These are phyloP conservation scores for Trinectes maculatus DNA, from an alignment of 2,113 vertebrate species.

Conservation along the genomic window DNA sequence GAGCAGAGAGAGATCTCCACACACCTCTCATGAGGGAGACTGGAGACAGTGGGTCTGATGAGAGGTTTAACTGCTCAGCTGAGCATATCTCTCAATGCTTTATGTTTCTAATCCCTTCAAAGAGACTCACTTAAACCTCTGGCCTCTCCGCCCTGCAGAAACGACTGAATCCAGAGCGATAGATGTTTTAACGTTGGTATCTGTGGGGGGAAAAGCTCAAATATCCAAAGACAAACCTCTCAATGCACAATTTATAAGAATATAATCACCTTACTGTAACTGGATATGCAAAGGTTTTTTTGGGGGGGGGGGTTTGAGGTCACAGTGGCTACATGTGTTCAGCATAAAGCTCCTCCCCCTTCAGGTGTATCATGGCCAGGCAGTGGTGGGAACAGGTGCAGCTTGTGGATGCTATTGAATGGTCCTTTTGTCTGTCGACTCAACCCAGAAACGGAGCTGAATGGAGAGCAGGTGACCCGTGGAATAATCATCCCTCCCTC, in stretches of 20 bases:
- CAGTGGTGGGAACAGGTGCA: conserved; percentile 71
- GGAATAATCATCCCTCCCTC: background rate
- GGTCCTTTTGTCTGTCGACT: conserved; percentile 59
- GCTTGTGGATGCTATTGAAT: conserved; percentile 60
- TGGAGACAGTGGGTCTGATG: conserved; percentile 29
- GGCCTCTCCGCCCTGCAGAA: background rate
- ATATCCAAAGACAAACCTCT: conserved; percentile 20
- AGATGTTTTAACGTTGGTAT: background rate
- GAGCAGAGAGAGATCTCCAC: conserved; percentile 18
- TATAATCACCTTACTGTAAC: conserved; percentile 72
- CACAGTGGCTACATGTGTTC: conserved; percentile 46
- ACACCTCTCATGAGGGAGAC: conserved; percentile 10
- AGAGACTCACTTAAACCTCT: background rate
- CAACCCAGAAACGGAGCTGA: conserved; percentile 12
- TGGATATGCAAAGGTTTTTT: conserved; percentile 43
- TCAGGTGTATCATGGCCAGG: conserved; percentile 49
- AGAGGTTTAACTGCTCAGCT: conserved; percentile 9
- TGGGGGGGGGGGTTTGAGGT: no score
- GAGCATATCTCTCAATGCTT: conserved; percentile 21
- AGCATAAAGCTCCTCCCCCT: conserved; percentile 36
- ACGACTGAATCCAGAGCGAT: background rate
- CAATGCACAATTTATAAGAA: conserved; percentile 41
- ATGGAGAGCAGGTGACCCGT: conserved; percentile 35
- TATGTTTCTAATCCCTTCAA: conserved; percentile 22
- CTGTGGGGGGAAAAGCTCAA: background rate